A percentile compares a stretch with the other conserved stretches of the same genome.
phyloP scores from a whole-genome alignment of 2,797 vertebrate species.

The Rhabdophis nuchalis region DNA sequence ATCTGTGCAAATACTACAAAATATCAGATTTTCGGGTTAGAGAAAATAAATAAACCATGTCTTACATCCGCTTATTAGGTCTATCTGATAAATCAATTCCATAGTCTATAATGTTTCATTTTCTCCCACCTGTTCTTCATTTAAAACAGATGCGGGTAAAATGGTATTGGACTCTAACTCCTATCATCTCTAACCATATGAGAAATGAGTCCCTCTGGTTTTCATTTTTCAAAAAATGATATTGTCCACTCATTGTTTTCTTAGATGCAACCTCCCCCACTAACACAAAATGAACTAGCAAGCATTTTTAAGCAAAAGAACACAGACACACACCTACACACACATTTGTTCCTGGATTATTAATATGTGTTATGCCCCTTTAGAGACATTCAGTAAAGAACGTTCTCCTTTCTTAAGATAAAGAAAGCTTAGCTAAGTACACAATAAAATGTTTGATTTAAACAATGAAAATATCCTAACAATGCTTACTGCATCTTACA shows the following conservation, averaged over 20 bases:
- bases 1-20: background rate
- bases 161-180: background rate
- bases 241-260: background rate
- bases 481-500: background rate
- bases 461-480: background rate
- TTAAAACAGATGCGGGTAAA: background rate
- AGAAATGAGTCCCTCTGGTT: background rate
- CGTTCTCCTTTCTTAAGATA: background rate
- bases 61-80: background rate
- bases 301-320: background rate
- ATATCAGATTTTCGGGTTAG: background rate
- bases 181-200: background rate
- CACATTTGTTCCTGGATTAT: background rate
- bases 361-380: conserved; percentile 5
- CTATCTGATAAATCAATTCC: background rate
- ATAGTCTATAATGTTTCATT: background rate
- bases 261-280: background rate
- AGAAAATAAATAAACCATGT: background rate
- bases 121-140: background rate
- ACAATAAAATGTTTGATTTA: background rate
- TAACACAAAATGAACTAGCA: background rate
- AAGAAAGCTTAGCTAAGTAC: background rate
- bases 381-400: background rate
- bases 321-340: background rate
- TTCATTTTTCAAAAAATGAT: background rate